Conservation (phyloP, 2,888 invertebrate species). For the Megastigmus dorsalis region DNA sequence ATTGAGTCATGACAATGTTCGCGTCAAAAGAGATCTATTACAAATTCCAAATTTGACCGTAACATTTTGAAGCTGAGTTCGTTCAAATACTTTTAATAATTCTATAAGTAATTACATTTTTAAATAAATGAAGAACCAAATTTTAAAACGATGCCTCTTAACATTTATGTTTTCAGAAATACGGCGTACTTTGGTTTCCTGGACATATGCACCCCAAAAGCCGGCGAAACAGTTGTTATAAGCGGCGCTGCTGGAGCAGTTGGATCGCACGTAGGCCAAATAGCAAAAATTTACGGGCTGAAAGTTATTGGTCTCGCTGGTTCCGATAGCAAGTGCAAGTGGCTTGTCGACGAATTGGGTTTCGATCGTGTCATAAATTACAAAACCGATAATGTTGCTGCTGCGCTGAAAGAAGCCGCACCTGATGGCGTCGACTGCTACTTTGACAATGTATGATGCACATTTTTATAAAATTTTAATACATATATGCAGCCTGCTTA, state of each 20-base stretch:
- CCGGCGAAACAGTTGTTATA: slow-evolving; percentile 84
- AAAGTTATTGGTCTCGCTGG: slow-evolving; percentile 84
- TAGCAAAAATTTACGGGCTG: slow-evolving; percentile 83
- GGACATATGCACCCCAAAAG: slow-evolving; percentile 82
- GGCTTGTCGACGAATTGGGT: slow-evolving; percentile 80
- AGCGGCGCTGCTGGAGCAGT: slow-evolving; percentile 87
- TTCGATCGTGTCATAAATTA: slow-evolving; percentile 85
- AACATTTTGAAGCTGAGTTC: background rate
- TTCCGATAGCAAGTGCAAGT: slow-evolving; percentile 82
- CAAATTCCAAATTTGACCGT: too few relatives aligned
- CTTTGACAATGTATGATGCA: slow-evolving; percentile 82
- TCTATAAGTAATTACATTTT: background rate
- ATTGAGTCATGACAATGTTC: too few relatives aligned
- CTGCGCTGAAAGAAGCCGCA: slow-evolving; percentile 78
- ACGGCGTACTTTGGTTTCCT: slow-evolving; percentile 86
- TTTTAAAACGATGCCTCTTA: background rate
- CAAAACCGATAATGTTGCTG: slow-evolving; percentile 78
- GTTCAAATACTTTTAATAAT: background rate
- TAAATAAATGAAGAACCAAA: background rate
- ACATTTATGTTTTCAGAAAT: slow-evolving; percentile 74
- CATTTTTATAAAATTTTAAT: too few relatives aligned
- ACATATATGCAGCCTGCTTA: too few relatives aligned
- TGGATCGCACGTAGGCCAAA: slow-evolving; percentile 86
- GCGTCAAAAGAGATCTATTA: too few relatives aligned
- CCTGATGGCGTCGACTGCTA: slow-evolving; percentile 85